Evolutionary conservation across 2,888 invertebrate genomes (phyloP), one percentile per base, ranked within the genome.

Genomic region (Hydrotaea cyrtoneurina): DNA sequence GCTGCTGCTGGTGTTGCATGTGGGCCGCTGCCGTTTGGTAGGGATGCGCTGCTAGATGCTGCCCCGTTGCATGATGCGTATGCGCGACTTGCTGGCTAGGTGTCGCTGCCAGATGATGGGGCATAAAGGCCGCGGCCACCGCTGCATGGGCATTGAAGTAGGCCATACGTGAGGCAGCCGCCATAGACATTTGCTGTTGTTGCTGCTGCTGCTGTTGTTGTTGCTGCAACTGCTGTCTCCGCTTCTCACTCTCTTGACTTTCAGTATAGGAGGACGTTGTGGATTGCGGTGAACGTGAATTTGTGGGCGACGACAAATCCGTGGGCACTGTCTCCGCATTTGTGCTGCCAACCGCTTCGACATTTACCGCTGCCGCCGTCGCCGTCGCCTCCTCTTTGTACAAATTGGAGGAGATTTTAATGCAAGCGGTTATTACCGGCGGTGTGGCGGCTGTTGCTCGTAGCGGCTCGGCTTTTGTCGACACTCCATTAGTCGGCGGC

Each of bases 81-180:
- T 50, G 66, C 7, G 15, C 39, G 74, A 77, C 87, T 87, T 71
- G 89, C 89, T 69, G 89, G 0, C 26, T 89, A n/a, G 87, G 86
- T 76, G 83, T 80, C 19, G 84, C 86, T 26, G 83, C 84, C 57
- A 95, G 95, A 89, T 95, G 94, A 89, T 95, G 95, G 36, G 96
- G 97, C 89, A 97, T 93, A 93, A 97, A 97, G 66, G 97, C 97
- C 17, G 97, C 97, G 10, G 97, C 97, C 66, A 97, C 97, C n/a
- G 97, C 97, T 57, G 97, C 97, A 91, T 97, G 97, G 73, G 97
- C 97, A 93, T 97, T 97, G 92, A 97, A 96, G 92, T 97, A 97
- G 80, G 97, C 97, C 95, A 97, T 97, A 57, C 97, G 93, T 89
- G 96, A 96, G 76, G 95, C 95, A 53, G 92, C 93, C 72, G 92